phyloP scores from a whole-genome alignment of 2,797 vertebrate species.

The Danio choprae region DNA sequence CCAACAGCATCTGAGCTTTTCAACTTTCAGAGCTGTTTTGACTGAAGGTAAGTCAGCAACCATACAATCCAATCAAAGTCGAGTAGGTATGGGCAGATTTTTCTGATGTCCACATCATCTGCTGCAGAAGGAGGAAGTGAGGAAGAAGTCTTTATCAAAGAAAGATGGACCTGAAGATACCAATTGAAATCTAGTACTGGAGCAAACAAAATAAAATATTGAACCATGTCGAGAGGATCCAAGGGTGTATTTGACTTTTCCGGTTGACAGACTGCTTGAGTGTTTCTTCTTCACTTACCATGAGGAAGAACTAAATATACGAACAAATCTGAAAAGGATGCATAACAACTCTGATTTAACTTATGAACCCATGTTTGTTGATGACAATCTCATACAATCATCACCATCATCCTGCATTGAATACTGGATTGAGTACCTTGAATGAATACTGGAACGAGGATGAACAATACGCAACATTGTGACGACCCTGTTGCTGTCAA shows the following conservation, averaged over 20 bases:
- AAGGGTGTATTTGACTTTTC: background rate
- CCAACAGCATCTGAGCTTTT: background rate
- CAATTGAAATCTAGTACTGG: background rate
- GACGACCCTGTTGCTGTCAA: background rate
- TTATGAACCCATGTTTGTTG: background rate
- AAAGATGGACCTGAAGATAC: background rate
- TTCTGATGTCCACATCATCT: background rate
- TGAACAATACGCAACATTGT: background rate
- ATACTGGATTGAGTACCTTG: background rate
- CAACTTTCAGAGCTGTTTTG: slow-evolving; percentile 5
- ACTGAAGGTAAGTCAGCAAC: slow-evolving; percentile 46
- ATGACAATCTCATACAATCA: background rate
- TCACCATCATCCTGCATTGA: background rate
- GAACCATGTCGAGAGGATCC: background rate
- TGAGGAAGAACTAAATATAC: background rate
- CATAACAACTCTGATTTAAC: background rate
- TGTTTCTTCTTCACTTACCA: background rate
- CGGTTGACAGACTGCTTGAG: background rate
- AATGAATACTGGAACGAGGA: background rate
- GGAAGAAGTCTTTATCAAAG: background rate
- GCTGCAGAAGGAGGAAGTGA: background rate
- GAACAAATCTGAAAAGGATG: background rate
- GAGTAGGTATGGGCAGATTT: background rate
- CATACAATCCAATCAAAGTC: background rate
- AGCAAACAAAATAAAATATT: background rate